Evolutionary conservation across 2,888 invertebrate species (phyloP), one percentile per base, ranked within the genome.

Genomic region (Diloba caeruleocephala): DNA sequence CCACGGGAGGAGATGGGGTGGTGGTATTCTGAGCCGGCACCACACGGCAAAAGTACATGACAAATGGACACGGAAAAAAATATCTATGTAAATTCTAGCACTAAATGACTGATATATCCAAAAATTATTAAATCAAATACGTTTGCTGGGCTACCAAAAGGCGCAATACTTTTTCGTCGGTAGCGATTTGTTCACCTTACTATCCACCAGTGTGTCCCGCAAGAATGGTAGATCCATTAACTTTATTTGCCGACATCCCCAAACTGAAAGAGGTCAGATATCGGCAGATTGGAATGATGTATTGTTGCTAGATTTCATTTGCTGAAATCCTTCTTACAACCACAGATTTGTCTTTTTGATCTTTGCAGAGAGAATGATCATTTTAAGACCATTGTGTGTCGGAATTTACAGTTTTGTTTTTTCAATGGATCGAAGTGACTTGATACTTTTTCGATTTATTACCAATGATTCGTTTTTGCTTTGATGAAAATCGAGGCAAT

Each of bases 281-380:
- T 88, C 81, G 85, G 71, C 77, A 78, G 81, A 84, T 81, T 79
- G 79, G 84, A 81, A 87, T 90, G 90, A 90, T 85, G 83, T 88
- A 90, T 89, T 88, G 89, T 87, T 79, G 75, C 74, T 61, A 79
- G 82, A 85, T 87, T 84, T 79, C 80, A 82, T 85, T 85, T 75
- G 72, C 65, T 72, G 65, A 56, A 63, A 52, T 43, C 54, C 39
- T 23, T 45, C 50, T 46, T 23, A 37, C 42, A 41, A 46, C 29
- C 42, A 26, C 13, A 32, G 52, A 53, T 59, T 70, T 57, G 64
- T 68, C 64, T 64, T 55, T 56, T 49, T 48, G 42, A 69, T 66
- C 53, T 59, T 60, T 23, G 15, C 32, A 8, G 12, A 9, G 33
- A 46, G 53, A 51, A 38, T 48, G 58, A 61, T 57, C 43, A 55